Conservation (phyloP, 2,797 vertebrate species). For the Diglossa cyanea region DNA sequence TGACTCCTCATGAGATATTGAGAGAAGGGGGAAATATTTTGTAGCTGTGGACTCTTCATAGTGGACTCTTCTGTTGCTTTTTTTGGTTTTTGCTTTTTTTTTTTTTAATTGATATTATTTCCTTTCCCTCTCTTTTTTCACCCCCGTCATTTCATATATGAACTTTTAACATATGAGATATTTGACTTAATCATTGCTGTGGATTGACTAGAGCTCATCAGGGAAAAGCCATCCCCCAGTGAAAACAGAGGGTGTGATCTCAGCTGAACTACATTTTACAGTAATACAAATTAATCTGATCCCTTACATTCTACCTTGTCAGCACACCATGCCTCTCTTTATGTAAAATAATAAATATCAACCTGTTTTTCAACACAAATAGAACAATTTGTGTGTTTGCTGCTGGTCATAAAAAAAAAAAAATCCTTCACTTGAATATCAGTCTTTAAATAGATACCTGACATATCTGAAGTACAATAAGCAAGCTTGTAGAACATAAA, state of each 20-base stretch:
- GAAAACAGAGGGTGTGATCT: neutral
- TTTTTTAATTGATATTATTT: neutral
- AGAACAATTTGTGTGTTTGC: neutral
- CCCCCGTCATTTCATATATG: neutral
- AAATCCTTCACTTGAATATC: neutral
- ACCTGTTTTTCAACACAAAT: neutral
- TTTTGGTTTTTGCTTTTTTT: too few relatives aligned
- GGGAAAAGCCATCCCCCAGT: neutral
- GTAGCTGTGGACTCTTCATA: neutral
- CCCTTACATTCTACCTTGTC: neutral
- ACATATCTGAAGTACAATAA: neutral
- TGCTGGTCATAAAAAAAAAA: neutral
- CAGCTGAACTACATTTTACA: neutral
- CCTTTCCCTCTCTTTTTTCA: neutral
- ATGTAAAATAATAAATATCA: neutral
- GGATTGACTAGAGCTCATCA: neutral
- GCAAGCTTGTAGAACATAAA: neutral
- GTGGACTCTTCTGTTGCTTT: neutral
- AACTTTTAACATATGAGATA: neutral
- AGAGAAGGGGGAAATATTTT: neutral
- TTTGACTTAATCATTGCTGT: neutral
- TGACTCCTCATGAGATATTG: neutral
- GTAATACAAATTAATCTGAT: neutral
- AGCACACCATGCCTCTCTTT: neutral
- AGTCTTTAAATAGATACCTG: neutral